phyloP scores from a whole-genome alignment of 2,888 invertebrate genomes.

The Lasius fuliginosus region DNA sequence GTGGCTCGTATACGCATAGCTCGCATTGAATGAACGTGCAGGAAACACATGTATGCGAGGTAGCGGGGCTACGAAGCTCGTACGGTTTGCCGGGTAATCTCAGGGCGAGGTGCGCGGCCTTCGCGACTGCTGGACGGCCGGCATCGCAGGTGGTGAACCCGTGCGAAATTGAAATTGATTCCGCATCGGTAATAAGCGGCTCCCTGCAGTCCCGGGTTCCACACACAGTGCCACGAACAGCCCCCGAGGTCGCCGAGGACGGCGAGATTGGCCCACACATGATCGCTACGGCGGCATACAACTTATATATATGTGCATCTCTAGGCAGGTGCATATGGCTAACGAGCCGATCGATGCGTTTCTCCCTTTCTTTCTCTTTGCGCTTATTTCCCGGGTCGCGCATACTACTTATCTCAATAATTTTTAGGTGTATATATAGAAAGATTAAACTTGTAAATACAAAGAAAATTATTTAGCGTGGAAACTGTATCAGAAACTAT shows the following conservation, averaged over 20 bases:
- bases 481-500: neutral
- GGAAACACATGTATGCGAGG: slow-evolving; percentile 38
- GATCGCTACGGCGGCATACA: slow-evolving; percentile 19
- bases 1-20: slow-evolving; percentile 32
- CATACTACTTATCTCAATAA: slow-evolving; percentile 11
- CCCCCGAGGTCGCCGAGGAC: slow-evolving; percentile 63
- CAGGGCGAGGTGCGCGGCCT: slow-evolving; percentile 58
- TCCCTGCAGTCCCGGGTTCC: slow-evolving; percentile 65
- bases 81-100: slow-evolving; percentile 63
- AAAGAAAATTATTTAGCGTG: slow-evolving; percentile 5
- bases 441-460: neutral
- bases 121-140: slow-evolving; percentile 56
- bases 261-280: slow-evolving; percentile 50
- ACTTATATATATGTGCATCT: slow-evolving; percentile 36
- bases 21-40: slow-evolving; percentile 34
- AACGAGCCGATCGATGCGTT: slow-evolving; percentile 67
- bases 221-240: slow-evolving; percentile 58
- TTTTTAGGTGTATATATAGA: slow-evolving; percentile 4
- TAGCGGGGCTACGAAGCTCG: slow-evolving; percentile 39
- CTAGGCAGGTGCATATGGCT: slow-evolving; percentile 50
- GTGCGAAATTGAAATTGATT: slow-evolving; percentile 81
- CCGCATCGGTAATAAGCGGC: slow-evolving; percentile 78
- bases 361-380: slow-evolving; percentile 45
- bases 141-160: slow-evolving; percentile 73
- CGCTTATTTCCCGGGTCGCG: slow-evolving; percentile 41